Evolutionary conservation across 92 coral and sea anemone genomes (phyloP).

Genomic region (Umimayanthus kanabou): DNA sequence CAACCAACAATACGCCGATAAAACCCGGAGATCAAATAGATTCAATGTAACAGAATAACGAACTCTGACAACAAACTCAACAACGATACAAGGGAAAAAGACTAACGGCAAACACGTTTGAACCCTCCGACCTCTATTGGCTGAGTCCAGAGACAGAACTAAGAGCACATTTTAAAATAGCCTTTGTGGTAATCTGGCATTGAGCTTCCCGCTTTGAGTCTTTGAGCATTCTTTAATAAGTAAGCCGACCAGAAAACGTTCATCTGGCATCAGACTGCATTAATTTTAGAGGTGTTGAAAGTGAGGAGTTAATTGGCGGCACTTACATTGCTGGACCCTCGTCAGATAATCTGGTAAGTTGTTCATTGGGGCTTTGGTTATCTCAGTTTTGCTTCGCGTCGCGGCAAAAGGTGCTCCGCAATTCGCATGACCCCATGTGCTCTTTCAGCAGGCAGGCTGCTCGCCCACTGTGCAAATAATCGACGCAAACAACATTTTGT

Average conservation of each 20-base stretch:
- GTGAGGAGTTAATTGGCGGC: slow-evolving; percentile 34
- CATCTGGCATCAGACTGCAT: slow-evolving; percentile 17
- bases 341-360: slow-evolving; percentile 44
- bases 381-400: slow-evolving; percentile 21
- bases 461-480: slow-evolving; percentile 21
- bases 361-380: slow-evolving; percentile 4
- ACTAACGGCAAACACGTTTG: background rate
- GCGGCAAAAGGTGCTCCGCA: background rate
- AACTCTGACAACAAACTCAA: background rate
- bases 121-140: background rate
- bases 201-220: background rate
- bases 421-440: slow-evolving; percentile 23
- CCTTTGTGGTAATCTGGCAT: slow-evolving; percentile 13
- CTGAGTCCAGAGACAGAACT: background rate
- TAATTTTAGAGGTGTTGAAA: slow-evolving; percentile 39
- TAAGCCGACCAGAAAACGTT: slow-evolving; percentile 20
- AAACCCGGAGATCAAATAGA: slow-evolving; percentile 10
- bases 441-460: background rate
- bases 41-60: background rate
- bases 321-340: slow-evolving; percentile 22
- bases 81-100: background rate
- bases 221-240: slow-evolving; percentile 9
- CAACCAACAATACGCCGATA: slow-evolving; percentile 4
- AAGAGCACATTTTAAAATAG: background rate
- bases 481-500: slow-evolving; percentile 15